Evolutionary conservation across 2,797 vertebrate genomes (phyloP).

Genomic region (Tinamus major): DNA sequence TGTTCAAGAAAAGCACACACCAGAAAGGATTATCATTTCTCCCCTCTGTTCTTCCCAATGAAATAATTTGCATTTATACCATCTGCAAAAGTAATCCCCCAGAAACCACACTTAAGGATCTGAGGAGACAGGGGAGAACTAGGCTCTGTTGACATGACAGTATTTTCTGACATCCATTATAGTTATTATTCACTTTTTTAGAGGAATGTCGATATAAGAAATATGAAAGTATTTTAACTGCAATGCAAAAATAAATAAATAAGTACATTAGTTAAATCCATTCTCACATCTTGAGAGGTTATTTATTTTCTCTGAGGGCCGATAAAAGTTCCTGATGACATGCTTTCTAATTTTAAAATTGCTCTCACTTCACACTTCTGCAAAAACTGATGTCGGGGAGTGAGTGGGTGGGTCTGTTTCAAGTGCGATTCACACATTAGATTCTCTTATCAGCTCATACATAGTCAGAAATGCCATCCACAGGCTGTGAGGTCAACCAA

Average conservation of each 20-base stretch:
- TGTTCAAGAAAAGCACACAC: slow-evolving; percentile 8
- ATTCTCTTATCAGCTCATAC: slow-evolving; percentile 78
- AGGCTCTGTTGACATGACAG: slow-evolving; percentile 19
- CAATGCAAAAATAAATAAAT: slow-evolving; percentile 78
- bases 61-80: slow-evolving; percentile 22
- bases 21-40: slow-evolving; percentile 1
- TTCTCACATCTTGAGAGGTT: slow-evolving; percentile 76
- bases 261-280: slow-evolving; percentile 69
- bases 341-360: slow-evolving; percentile 85
- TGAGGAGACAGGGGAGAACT: background rate
- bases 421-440: slow-evolving; percentile 83
- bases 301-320: slow-evolving; percentile 81
- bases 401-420: slow-evolving; percentile 82
- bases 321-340: slow-evolving; percentile 82
- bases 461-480: slow-evolving; percentile 78
- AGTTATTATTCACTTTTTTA: slow-evolving; percentile 62
- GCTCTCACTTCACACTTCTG: slow-evolving; percentile 81
- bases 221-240: slow-evolving; percentile 67
- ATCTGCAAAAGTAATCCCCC: slow-evolving; percentile 54
- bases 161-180: slow-evolving; percentile 65
- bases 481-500: slow-evolving; percentile 7
- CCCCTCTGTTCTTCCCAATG: background rate
- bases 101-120: slow-evolving; percentile 39
- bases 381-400: slow-evolving; percentile 81
- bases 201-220: slow-evolving; percentile 34